Conservation (phyloP, 2,888 invertebrate species). For the Osmoderma eremita region DNA sequence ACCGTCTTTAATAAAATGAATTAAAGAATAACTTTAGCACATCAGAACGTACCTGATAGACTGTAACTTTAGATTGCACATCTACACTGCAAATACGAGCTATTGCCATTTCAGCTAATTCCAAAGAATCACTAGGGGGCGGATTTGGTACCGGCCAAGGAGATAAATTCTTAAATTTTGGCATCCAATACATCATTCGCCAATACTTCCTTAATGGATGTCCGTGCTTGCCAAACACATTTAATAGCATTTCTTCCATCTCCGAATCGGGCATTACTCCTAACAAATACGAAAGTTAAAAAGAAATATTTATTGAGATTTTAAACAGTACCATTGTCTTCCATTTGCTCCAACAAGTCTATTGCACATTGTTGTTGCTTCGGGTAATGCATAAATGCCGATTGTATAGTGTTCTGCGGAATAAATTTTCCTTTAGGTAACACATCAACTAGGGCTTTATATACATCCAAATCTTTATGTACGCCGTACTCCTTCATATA, state of each 20-base stretch:
- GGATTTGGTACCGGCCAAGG: conserved; percentile 86
- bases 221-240: conserved; percentile 84
- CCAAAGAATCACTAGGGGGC: conserved; percentile 79
- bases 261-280: conserved; percentile 91
- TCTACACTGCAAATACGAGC: conserved; percentile 87
- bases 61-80: conserved; percentile 71
- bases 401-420: conserved; percentile 83
- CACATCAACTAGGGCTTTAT: conserved; percentile 85
- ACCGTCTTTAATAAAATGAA: conserved; percentile 66
- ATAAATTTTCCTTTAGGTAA: conserved; percentile 91
- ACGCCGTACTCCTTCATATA: conserved; percentile 92
- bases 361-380: conserved; percentile 95
- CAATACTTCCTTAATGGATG: conserved; percentile 78
- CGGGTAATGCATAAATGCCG: conserved; percentile 93
- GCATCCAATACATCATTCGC: conserved; percentile 91
- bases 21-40: neutral
- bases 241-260: conserved; percentile 82
- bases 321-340: conserved; percentile 71
- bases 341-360: conserved; percentile 95
- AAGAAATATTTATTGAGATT: conserved; percentile 10
- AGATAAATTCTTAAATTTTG: conserved; percentile 90
- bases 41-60: conserved; percentile 65
- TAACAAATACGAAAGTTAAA: conserved; percentile 2
- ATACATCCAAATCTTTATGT: conserved; percentile 84
- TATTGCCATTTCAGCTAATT: conserved; percentile 85